These are phyloP conservation scores for Nothobranchius furzeri DNA, from an alignment of 2,113 vertebrate genomes.

Conservation along the genomic window DNA sequence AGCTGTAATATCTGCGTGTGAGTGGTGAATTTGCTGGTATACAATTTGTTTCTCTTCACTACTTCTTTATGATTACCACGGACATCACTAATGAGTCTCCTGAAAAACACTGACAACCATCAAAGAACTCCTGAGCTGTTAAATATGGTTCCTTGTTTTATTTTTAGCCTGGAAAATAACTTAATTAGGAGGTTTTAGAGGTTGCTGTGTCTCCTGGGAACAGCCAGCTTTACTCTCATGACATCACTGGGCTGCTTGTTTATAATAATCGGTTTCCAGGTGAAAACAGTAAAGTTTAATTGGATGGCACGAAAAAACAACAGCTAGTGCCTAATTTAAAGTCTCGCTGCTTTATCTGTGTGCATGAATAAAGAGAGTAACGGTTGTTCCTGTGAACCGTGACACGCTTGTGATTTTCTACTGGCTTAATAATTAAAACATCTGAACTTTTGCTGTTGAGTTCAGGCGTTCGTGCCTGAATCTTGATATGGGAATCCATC, in stretches of 20 bases:
- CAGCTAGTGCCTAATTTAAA: not conserved
- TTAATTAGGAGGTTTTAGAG: conserved; percentile 20
- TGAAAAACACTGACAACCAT: not conserved
- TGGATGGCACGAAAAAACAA: not conserved
- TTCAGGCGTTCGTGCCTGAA: not conserved
- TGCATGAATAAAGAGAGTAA: no score
- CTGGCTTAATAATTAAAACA: not conserved
- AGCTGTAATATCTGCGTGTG: no score
- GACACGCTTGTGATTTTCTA: no score
- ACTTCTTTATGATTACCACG: not conserved
- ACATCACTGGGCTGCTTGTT: not conserved
- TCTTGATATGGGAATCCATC: no score
- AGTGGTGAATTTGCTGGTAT: no score
- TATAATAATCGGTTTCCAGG: conserved; percentile 1
- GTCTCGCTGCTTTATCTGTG: not conserved
- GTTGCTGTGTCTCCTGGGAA: not conserved
- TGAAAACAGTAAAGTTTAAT: not conserved
- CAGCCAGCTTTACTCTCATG: not conserved
- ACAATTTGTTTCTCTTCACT: not conserved
- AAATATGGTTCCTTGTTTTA: not conserved
- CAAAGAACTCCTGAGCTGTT: not conserved
- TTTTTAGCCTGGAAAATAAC: not conserved
- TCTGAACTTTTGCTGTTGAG: not conserved
- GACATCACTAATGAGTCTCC: not conserved
- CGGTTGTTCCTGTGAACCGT: no score